Conservation (phyloP, 2,797 vertebrate species). For the Oreonectes daqikongensis region DNA sequence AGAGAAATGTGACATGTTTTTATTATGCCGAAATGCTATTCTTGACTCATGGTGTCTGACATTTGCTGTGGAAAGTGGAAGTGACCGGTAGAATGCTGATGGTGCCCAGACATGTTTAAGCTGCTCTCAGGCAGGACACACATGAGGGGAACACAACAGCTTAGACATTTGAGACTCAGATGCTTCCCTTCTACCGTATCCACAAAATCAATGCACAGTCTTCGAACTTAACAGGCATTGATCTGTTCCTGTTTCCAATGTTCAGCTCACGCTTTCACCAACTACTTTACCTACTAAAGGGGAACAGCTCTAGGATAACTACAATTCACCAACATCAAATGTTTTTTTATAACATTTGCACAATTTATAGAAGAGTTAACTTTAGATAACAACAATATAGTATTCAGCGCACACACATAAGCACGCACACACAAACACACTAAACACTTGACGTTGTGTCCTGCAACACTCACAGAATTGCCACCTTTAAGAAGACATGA, state of each 20-base stretch:
- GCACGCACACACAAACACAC: constrained; percentile 16
- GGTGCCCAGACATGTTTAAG: constrained; percentile 19
- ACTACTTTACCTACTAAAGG: background rate
- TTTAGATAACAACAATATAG: background rate
- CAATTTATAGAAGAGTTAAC: too few relatives aligned
- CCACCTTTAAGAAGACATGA: constrained; percentile 42
- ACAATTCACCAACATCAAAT: too few relatives aligned
- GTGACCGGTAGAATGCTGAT: constrained; percentile 37
- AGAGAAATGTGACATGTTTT: background rate
- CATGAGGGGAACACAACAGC: constrained; percentile 19
- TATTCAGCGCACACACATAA: background rate
- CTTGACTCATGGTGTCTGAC: constrained; percentile 27
- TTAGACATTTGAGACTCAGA: constrained; percentile 24
- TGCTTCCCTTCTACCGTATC: constrained; percentile 14
- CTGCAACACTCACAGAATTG: constrained; percentile 24
- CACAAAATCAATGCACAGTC: constrained; percentile 30
- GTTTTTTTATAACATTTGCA: too few relatives aligned
- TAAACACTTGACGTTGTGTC: constrained; percentile 11
- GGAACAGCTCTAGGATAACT: too few relatives aligned
- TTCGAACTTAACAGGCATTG: constrained; percentile 31
- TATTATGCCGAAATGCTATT: constrained; percentile 13
- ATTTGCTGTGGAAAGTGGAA: constrained; percentile 31
- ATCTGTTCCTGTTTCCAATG: constrained; percentile 25
- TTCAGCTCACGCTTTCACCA: background rate
- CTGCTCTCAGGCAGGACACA: background rate